phyloP scores from a whole-genome alignment of 2,888 invertebrate species.

The Melanchra persicariae region DNA sequence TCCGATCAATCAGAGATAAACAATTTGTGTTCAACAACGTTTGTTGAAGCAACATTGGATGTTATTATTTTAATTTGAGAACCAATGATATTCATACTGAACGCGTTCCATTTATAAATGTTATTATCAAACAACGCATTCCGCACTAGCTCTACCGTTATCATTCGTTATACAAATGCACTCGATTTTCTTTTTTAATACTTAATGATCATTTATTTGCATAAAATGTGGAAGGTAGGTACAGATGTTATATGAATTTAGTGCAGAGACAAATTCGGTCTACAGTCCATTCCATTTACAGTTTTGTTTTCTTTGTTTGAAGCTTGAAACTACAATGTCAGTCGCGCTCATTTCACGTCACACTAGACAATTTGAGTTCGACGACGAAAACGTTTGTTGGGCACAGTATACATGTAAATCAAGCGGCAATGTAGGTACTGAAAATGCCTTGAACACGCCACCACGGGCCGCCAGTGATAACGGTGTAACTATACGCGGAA shows the following conservation, averaged over 20 bases:
- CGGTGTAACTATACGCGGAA: conserved; percentile 64
- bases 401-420: conserved; percentile 3
- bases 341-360: neutral
- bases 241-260: too few species aligned
- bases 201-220: too few species aligned
- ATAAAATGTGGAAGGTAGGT: too few species aligned
- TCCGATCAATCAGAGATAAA: neutral
- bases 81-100: conserved; percentile 31
- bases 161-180: conserved; percentile 1
- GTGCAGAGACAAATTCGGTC: too few species aligned
- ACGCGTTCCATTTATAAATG: conserved; percentile 16
- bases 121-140: conserved; percentile 48
- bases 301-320: conserved; percentile 26
- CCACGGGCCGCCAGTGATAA: conserved; percentile 66
- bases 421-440: conserved; percentile 48
- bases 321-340: neutral
- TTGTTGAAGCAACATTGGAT: conserved; percentile 25
- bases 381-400: conserved; percentile 10
- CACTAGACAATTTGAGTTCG: neutral
- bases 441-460: conserved; percentile 64
- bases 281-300: too few species aligned
- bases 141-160: conserved; percentile 9
- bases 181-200: conserved; percentile 8
- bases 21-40: conserved; percentile 2
- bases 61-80: conserved; percentile 31